Base-by-base conservation (phyloP, 92 coral and sea anemone species). In the Montipora capitata region DNA sequence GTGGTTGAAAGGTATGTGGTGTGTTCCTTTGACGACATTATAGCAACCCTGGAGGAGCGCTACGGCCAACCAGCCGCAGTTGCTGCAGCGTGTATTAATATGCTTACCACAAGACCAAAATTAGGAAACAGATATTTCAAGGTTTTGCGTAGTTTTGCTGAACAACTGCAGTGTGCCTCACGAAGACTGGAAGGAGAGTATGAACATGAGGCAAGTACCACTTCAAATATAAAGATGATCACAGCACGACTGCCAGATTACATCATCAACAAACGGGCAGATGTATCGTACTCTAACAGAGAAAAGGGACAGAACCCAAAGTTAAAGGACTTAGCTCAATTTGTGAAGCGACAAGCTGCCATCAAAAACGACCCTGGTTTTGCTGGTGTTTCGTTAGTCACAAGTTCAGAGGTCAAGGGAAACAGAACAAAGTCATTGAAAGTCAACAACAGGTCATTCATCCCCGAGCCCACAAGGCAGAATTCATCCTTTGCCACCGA, bases 21-120 rank as follows among this genome's bases (percentile, higher is more conserved):
- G 81, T 90, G 96, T 68, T 67, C 93, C 27, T 93, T 89, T 66
- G 74, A 81, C 10, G 95, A 82, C 41, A 75, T 78, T 64, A 66
- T 92, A n/a, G 64, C 79, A 48, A 68, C 59, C 13, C 35, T 84
- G 72, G 92, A 89, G 42, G 93, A 89, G 1, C 74, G 93, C 48
- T 93, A 81, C 77, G 94, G 92, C 2, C 94, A 82, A 35, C 91
- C 94, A 16, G 89, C 96, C 16, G 80, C 87, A 10, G 93, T 93
- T 1, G 91, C 93, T 9, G 85, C 96, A 14, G 87, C 93, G 18
- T 93, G 96, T n/a, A 93, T 90, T 79, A 89, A 90, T 15, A 78
- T 16, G 48, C 57, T 90, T 45, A 90, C 81, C 20, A 43, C 43
- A 42, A 92, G 94, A 3, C 90, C 87, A 27, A 76, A 64, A 52